A percentile compares a stretch with the other conserved stretches of the same genome.
These are phyloP conservation scores for Sphinx pinastri DNA, from an alignment of 2,888 invertebrate genomes.

Conservation along the genomic window DNA sequence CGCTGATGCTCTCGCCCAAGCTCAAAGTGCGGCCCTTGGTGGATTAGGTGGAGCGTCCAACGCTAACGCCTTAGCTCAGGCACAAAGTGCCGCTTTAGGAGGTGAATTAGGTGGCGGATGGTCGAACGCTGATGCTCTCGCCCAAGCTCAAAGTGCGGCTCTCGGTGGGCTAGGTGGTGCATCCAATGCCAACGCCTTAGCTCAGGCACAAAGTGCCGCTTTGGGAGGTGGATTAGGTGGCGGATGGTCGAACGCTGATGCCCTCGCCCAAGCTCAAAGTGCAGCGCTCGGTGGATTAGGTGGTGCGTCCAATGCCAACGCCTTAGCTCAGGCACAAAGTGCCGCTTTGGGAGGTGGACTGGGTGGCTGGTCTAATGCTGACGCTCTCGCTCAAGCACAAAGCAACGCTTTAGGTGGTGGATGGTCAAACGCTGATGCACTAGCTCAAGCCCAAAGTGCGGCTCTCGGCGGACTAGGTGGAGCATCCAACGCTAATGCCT, in stretches of 20 bases:
- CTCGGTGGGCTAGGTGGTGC: neutral
- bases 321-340: slow-evolving; percentile 32
- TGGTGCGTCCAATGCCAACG: slow-evolving; percentile 14
- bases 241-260: slow-evolving; percentile 20
- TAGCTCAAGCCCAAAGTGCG: slow-evolving; percentile 26
- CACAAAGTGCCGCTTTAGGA: neutral
- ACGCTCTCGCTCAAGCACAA: slow-evolving; percentile 25
- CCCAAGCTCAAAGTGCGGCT: slow-evolving; percentile 22
- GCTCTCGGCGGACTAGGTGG: neutral
- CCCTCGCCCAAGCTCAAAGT: slow-evolving; percentile 25
- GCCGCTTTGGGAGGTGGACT: slow-evolving; percentile 28
- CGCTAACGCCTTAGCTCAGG: slow-evolving; percentile 27
- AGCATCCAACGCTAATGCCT: neutral
- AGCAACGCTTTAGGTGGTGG: slow-evolving; percentile 12
- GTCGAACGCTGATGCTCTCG: slow-evolving; percentile 29
- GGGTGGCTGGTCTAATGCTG: slow-evolving; percentile 26
- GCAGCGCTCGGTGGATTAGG: slow-evolving; percentile 25
- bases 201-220: slow-evolving; percentile 5
- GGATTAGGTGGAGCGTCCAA: slow-evolving; percentile 28
- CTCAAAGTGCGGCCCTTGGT: slow-evolving; percentile 31
- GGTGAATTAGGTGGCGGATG: slow-evolving; percentile 4
- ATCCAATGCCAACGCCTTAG: neutral
- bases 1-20: slow-evolving; percentile 31
- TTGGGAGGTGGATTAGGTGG: slow-evolving; percentile 27
- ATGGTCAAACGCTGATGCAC: slow-evolving; percentile 27